phyloP scores from a whole-genome alignment of 2,888 invertebrate genomes.

The Seira sanloemensis region DNA sequence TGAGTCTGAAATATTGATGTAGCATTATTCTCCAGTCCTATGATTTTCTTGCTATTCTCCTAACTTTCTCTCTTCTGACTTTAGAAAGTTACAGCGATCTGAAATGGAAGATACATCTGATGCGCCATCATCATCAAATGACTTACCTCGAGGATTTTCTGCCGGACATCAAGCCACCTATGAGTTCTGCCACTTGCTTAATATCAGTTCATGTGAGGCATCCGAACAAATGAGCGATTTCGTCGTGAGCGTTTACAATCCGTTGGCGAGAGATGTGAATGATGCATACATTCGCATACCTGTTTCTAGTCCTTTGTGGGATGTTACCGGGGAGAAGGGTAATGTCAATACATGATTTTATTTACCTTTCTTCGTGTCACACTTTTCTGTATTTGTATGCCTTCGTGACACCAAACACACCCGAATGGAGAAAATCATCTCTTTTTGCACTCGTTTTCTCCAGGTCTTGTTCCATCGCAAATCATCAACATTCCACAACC shows the following conservation, averaged over 20 bases:
- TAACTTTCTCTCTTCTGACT: no score
- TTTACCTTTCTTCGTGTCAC: slow-evolving; percentile 3
- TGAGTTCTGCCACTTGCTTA: slow-evolving; percentile 79
- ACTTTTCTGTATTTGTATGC: no score
- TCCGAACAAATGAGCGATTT: slow-evolving; percentile 79
- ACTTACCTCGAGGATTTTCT: slow-evolving; percentile 19
- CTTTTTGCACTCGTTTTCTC: no score
- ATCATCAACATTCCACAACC: slow-evolving; percentile 80
- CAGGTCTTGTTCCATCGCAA: slow-evolving; percentile 52
- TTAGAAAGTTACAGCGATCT: neutral
- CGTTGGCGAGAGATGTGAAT: slow-evolving; percentile 78
- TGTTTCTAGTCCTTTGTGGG: slow-evolving; percentile 67
- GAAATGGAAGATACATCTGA: neutral
- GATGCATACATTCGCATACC: slow-evolving; percentile 69
- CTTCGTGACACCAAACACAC: no score
- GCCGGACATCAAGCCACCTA: slow-evolving; percentile 53
- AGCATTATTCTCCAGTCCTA: no score
- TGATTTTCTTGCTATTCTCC: no score
- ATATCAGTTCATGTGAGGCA: slow-evolving; percentile 80
- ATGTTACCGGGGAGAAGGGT: slow-evolving; percentile 68
- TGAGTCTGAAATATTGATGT: no score
- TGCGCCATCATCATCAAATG: slow-evolving; percentile 39
- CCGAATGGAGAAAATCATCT: no score
- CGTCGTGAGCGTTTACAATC: slow-evolving; percentile 81
- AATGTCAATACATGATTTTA: neutral